Evolutionary conservation across 2,888 invertebrate genomes (phyloP).

Genomic region (Girardia tigrina): DNA sequence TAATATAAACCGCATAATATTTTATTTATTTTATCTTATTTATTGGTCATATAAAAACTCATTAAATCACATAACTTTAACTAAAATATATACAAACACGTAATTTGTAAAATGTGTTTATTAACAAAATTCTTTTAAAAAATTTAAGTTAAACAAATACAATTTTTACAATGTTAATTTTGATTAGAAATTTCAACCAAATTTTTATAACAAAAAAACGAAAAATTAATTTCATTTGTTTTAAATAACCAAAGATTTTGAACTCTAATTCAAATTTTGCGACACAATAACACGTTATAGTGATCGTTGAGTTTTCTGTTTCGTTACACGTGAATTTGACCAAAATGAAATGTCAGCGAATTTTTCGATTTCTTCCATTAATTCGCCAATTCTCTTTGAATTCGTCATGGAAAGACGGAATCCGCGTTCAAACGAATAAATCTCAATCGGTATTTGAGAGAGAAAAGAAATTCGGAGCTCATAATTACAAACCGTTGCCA

Average conservation of each 20-base stretch:
- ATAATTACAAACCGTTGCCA: constrained; percentile 85
- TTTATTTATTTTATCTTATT: too few relatives aligned
- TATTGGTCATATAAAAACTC: too few relatives aligned
- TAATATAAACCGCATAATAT: too few relatives aligned
- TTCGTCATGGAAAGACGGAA: constrained; percentile 35
- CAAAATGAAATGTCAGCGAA: not conserved
- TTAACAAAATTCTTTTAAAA: too few relatives aligned
- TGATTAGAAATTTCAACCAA: too few relatives aligned
- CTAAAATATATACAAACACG: too few relatives aligned
- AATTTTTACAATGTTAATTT: too few relatives aligned
- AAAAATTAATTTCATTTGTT: not conserved
- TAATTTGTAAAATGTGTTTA: too few relatives aligned
- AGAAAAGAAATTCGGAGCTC: constrained; percentile 77
- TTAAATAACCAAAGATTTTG: not conserved
- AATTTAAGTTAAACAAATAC: too few relatives aligned
- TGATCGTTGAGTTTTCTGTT: not conserved
- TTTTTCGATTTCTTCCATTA: not conserved
- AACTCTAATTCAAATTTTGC: not conserved
- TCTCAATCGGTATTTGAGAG: constrained; percentile 56
- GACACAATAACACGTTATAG: not conserved
- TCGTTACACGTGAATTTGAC: not conserved
- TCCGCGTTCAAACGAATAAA: constrained; percentile 33
- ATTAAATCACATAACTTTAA: too few relatives aligned
- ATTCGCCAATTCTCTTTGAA: not conserved
- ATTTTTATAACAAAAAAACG: too few relatives aligned